Evolutionary conservation across 2,797 vertebrate species (phyloP), one percentile per base, ranked within the genome.

Genomic region (Atherinosoma microstoma): DNA sequence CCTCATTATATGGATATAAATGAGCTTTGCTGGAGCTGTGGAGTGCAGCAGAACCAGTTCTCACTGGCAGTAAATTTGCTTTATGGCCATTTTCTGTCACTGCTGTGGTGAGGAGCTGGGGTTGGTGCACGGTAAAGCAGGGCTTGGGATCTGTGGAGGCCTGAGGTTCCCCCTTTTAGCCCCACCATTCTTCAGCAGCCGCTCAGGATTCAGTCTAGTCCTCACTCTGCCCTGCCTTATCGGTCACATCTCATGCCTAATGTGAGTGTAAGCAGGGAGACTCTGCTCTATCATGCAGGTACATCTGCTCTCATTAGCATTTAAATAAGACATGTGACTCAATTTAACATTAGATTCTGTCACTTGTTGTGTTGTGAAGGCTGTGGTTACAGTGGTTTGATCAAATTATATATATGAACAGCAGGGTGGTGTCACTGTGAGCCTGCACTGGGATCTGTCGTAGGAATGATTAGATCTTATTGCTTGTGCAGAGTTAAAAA

Each of bases 251-350:
- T 75, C 58, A 18, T 47, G 20, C n/a, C 72, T 85, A 87, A 90
- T 84, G 83, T 87, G 64, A 67, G 61, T 47, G 68, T 65, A 49
- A 70, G 61, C 60, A 62, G 71, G 76, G 66, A 73, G 87, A 65
- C 58, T 78, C 58, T 67, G 79, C 81, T 75, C 80, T 76, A 85
- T 81, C 76, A 60, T 76, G 84, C 84, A 84, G 80, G 80, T 77
- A 82, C 35, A 57, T 81, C 80, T 70, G 70, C 77, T 73, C 85
- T 87, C 84, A 87, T 92, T 90, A 89, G 72, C 82, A 89, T 90
- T 88, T 86, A 83, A 89, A 88, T 80, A 78, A 87, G 67, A 36
- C 69, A 51, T 69, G 60, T 64, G 73, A 57, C 32, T 67, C 64
- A 27, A 72, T 89, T 75, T 76, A 64, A 81, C 70, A 72, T 73